Evolutionary conservation across 2,888 invertebrate genomes (phyloP).

Genomic region (Antheraea assamensis): DNA sequence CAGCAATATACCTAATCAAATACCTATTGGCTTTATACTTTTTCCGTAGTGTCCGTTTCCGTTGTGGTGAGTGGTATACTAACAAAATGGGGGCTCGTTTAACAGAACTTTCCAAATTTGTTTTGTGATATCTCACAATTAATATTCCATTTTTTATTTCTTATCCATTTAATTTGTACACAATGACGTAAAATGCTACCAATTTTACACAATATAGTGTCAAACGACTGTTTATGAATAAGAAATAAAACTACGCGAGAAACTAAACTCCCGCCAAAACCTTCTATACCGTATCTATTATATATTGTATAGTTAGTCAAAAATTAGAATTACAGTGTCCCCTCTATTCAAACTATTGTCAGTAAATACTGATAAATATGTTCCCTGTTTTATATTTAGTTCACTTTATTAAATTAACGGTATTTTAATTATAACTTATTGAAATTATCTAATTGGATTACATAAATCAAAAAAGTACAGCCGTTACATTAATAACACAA

Average conservation of each 20-base stretch:
- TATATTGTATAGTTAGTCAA: background rate
- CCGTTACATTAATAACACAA: background rate
- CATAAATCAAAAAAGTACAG: conserved; percentile 2
- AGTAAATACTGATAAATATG: conserved; percentile 19
- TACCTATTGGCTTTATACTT: too few species aligned
- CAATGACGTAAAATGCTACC: too few species aligned
- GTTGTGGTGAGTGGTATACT: too few species aligned
- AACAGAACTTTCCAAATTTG: too few species aligned
- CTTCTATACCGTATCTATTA: background rate
- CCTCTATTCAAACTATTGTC: conserved; percentile 1
- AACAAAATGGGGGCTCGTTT: too few species aligned
- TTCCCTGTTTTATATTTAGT: conserved; percentile 14
- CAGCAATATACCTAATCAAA: background rate
- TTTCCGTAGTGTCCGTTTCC: too few species aligned
- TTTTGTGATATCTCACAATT: too few species aligned
- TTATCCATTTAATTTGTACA: too few species aligned
- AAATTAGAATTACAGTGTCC: conserved; percentile 27
- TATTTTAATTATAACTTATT: conserved; percentile 3
- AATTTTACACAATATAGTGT: background rate
- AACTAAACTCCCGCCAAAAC: too few species aligned
- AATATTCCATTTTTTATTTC: too few species aligned
- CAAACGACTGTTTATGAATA: too few species aligned
- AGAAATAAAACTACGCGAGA: too few species aligned
- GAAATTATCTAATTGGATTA: background rate
- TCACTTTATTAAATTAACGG: conserved; percentile 3